Evolutionary conservation across 2,888 invertebrate species (phyloP), one percentile per base, ranked within the genome.

Genomic region (Drosophila lutescens): DNA sequence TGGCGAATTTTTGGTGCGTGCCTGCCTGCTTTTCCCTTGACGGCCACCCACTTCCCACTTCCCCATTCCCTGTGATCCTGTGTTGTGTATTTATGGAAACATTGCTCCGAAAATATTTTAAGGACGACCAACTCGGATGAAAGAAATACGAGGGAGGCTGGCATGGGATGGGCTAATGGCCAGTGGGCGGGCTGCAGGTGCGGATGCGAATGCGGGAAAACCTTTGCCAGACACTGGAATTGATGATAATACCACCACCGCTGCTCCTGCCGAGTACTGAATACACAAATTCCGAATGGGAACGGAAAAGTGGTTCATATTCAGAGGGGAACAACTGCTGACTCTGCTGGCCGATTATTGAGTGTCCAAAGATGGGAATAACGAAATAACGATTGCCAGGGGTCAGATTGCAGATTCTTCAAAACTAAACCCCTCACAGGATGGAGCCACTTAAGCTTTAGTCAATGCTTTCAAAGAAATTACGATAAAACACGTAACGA

Each of bases 61-160:
- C 17, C 6, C 23, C 32, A 12, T 23, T 17, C 41, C 41, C 38
- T 12, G 10, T 26, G 32, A 26, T 26, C 26, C 44, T 47, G 46
- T 34, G 41, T 38, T 49, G 23, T 70, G 40, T 70, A 70, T 70
- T 71, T 71, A 61, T 60, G 50, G 71, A 49, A 44, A 71, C 50
- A 71, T 56, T 41, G 55, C 61, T 55, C 7, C 46, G 20, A 53
- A 71, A 71, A 51, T 61, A 72, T 56, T 71, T 71, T 56, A 72
- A 56, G 61, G 51, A 71, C 62, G 46, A 50, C 50, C 54, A 40
- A 46, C 38, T 38, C 13, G 55, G 38, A 56, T 51, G 50, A 58
- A 53, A 58, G 58, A 69, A 69, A 34, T 41, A 6, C 40, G 40
- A 12, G 53, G 36, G 57, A 26, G 46, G 36, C 55, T 38, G 30